phyloP scores from a whole-genome alignment of 2,113 vertebrate species.

The Malurus cyaneus region DNA sequence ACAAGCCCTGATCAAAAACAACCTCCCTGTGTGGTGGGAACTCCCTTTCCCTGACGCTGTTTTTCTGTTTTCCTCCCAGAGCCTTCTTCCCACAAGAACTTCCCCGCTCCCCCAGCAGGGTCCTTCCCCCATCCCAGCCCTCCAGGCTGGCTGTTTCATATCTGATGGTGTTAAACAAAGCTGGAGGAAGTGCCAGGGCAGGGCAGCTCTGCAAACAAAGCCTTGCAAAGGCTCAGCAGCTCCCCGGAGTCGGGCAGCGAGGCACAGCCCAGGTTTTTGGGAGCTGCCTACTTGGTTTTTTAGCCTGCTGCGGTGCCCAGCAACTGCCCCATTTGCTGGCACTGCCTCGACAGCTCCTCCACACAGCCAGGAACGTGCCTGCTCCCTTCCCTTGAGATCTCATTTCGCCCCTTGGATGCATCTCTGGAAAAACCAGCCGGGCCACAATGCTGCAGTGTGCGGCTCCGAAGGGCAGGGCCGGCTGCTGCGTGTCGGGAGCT shows the following conservation, averaged over 20 bases:
- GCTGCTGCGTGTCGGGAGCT: background rate
- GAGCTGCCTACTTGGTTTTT: background rate
- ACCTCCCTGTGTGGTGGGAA: background rate
- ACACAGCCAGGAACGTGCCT: constrained; percentile 20
- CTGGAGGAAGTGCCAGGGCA: background rate
- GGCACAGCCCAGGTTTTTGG: background rate
- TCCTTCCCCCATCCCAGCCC: background rate
- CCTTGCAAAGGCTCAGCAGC: background rate
- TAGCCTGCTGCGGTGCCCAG: background rate
- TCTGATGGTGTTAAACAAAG: background rate
- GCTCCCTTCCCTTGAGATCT: constrained; percentile 42
- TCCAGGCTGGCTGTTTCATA: background rate
- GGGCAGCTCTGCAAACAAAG: background rate
- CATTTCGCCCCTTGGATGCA: constrained; percentile 36
- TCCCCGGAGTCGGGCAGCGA: fast-evolving
- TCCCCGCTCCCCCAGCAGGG: background rate
- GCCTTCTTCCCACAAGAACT: background rate
- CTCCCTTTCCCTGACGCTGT: background rate
- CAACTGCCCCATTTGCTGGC: background rate
- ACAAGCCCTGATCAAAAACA: constrained; percentile 42
- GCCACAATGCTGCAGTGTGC: constrained; percentile 30
- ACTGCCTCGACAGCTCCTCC: background rate
- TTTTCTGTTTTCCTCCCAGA: background rate
- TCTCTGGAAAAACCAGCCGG: constrained; percentile 68
- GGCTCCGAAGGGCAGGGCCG: constrained; percentile 10